These are phyloP conservation scores for Umimayanthus kanabou DNA, from an alignment of 92 coral and sea anemone species.

Conservation along the genomic window DNA sequence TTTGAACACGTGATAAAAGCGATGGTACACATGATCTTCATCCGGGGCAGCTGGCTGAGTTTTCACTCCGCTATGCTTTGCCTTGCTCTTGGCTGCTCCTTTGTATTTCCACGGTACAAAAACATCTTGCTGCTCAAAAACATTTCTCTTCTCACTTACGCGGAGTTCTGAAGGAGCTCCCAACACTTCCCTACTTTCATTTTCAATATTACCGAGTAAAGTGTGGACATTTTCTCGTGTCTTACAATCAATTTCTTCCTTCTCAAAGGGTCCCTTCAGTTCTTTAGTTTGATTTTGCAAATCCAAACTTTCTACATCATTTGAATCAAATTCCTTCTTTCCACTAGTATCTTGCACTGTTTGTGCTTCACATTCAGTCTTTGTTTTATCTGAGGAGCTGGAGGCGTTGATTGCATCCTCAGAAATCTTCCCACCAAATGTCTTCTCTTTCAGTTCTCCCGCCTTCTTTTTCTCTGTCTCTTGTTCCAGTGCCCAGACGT, in stretches of 20 bases:
- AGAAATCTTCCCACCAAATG: constrained; percentile 27
- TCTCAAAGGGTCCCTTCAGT: background rate
- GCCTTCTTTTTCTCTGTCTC: constrained; percentile 61
- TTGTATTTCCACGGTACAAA: constrained; percentile 90
- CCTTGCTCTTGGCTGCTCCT: constrained; percentile 38
- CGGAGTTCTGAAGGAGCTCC: constrained; percentile 36
- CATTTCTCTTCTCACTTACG: constrained; percentile 71
- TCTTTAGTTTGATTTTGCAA: background rate
- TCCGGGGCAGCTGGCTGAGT: background rate
- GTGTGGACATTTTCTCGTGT: background rate
- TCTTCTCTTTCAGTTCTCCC: constrained; percentile 56
- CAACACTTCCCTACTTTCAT: background rate
- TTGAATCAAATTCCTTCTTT: background rate
- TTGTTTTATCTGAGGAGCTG: background rate
- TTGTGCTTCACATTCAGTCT: background rate
- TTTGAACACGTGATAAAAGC: constrained; percentile 94
- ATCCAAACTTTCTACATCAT: background rate
- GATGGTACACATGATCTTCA: constrained; percentile 76
- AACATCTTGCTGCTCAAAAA: constrained; percentile 89
- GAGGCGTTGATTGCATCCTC: background rate
- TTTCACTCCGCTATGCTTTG: background rate
- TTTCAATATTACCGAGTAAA: background rate
- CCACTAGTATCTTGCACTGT: background rate
- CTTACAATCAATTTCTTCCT: background rate
- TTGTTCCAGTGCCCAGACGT: constrained; percentile 99